phyloP scores from a whole-genome alignment of 64 coral and sea anemone species.

The Stichodactyla helianthus region DNA sequence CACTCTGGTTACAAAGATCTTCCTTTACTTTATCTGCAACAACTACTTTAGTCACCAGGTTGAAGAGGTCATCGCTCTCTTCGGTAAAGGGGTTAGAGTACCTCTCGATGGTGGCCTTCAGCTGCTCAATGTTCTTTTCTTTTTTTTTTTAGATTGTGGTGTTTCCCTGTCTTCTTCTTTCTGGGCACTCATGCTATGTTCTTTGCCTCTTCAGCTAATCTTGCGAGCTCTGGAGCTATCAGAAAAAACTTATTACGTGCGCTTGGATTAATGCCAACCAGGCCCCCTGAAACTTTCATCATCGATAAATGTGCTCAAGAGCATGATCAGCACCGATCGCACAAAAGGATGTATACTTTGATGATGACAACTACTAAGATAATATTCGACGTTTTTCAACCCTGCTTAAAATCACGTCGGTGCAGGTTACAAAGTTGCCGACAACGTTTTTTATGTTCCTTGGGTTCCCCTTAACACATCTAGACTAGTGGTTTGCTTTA shows the following conservation, averaged over 20 bases:
- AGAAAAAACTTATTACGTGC: neutral
- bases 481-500: too few species aligned
- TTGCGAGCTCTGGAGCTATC: slow-evolving; percentile 50
- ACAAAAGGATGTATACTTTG: slow-evolving; percentile 26
- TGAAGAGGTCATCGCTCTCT: slow-evolving; percentile 14
- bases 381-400: too few species aligned
- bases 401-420: too few species aligned
- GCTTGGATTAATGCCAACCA: slow-evolving; percentile 43
- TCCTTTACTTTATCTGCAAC: slow-evolving; percentile 29
- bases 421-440: too few species aligned
- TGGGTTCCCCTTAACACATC: too few species aligned
- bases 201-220: slow-evolving; percentile 53
- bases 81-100: slow-evolving; percentile 35
- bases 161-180: neutral
- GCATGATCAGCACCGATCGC: neutral
- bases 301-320: too few species aligned
- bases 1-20: slow-evolving; percentile 41
- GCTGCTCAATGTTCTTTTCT: slow-evolving; percentile 28
- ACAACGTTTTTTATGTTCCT: too few species aligned
- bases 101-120: slow-evolving; percentile 21
- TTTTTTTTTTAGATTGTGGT: too few species aligned
- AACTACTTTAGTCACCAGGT: slow-evolving; percentile 24
- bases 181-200: slow-evolving; percentile 21
- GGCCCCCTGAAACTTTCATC: slow-evolving; percentile 51
- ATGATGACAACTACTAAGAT: too few species aligned